Percentiles rank a stretch among this genome's conserved stretches.
These are phyloP conservation scores for Silurus aristotelis DNA, from an alignment of 2,797 vertebrate genomes.

Conservation along the genomic window DNA sequence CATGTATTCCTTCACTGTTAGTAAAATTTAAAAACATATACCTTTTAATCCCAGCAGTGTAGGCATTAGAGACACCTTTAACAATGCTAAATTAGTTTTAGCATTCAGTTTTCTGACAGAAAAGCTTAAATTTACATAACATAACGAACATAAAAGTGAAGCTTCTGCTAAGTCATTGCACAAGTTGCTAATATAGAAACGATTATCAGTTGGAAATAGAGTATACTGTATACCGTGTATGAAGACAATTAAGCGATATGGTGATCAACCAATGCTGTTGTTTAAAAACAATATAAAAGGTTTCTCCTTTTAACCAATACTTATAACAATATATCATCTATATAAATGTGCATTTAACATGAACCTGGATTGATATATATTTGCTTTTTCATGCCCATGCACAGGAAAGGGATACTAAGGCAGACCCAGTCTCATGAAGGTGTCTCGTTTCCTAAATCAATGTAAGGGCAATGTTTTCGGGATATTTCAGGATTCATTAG, in stretches of 20 bases:
- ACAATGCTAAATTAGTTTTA: background rate
- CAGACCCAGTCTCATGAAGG: background rate
- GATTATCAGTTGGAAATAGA: background rate
- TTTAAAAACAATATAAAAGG: background rate
- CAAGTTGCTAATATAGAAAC: background rate
- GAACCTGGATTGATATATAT: background rate
- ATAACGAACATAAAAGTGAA: background rate
- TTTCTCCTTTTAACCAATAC: background rate
- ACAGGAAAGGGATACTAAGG: background rate
- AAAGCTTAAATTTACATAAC: background rate
- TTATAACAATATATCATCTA: background rate
- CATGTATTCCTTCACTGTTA: background rate
- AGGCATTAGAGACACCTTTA: background rate
- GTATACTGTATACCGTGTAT: background rate
- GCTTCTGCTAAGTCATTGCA: background rate
- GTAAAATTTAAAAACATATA: background rate
- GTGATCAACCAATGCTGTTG: background rate
- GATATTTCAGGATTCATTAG: background rate
- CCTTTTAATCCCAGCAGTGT: background rate
- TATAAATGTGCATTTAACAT: background rate
- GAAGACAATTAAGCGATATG: background rate
- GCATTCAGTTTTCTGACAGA: too few species aligned
- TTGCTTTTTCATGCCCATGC: background rate
- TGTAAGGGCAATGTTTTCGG: conserved; percentile 17
- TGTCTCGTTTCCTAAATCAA: background rate